Evolutionary conservation across 2,797 vertebrate species (phyloP).

Genomic region (Scolopax bukidnonensis): DNA sequence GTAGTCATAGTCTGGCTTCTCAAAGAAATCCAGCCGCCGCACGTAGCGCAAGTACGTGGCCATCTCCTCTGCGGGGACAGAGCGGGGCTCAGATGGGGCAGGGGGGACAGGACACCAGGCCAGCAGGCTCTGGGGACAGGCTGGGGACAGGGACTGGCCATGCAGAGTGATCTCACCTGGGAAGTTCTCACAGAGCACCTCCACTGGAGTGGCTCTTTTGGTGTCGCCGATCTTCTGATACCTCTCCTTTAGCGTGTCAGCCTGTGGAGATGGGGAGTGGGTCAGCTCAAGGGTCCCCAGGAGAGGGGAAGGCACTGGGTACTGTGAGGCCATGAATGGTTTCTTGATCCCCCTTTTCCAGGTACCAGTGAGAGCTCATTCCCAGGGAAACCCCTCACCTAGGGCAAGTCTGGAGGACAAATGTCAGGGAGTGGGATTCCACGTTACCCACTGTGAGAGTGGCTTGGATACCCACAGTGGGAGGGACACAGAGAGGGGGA

Average conservation of each 20-base stretch:
- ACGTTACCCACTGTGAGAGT: neutral
- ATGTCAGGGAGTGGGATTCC: neutral
- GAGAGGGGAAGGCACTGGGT: neutral
- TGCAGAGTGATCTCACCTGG: slow-evolving; percentile 83
- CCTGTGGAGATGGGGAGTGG: slow-evolving; percentile 71
- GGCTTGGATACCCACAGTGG: fast-evolving
- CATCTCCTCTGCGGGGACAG: slow-evolving; percentile 89
- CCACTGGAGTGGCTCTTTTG: slow-evolving; percentile 93
- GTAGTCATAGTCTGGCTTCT: slow-evolving; percentile 98
- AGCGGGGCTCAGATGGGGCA: neutral
- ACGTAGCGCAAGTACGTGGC: slow-evolving; percentile 97
- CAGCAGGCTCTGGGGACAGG: neutral
- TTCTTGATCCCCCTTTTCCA: neutral
- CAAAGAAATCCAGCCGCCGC: slow-evolving; percentile 95
- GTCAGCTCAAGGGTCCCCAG: fast-evolving
- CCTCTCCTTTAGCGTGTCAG: slow-evolving; percentile 95
- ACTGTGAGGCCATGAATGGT: fast-evolving
- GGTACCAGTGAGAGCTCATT: neutral
- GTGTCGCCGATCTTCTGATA: slow-evolving; percentile 99
- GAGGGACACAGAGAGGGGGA: too few species aligned
- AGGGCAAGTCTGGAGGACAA: neutral
- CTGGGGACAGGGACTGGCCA: neutral
- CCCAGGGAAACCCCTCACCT: neutral
- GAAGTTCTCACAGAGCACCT: slow-evolving; percentile 96
- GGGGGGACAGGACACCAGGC: neutral